Evolutionary conservation across 2,888 invertebrate genomes (phyloP).

Genomic region (Amaurobius ferox): DNA sequence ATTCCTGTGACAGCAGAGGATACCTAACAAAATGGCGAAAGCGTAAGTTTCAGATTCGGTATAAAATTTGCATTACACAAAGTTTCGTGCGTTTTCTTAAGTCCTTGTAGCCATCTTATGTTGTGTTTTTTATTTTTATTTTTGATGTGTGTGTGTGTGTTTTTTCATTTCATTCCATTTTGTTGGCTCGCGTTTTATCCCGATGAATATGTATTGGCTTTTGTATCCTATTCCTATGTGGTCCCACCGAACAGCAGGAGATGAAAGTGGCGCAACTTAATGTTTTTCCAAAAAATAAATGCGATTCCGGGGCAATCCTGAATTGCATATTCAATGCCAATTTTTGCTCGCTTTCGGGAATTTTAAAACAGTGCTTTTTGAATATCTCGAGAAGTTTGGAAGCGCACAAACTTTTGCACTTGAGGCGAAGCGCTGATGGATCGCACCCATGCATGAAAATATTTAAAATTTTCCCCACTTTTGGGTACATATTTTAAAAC

Average conservation of each 20-base stretch:
- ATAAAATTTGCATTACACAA: slow-evolving; percentile 40
- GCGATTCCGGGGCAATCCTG: no score
- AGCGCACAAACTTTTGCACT: no score
- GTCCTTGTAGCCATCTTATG: slow-evolving; percentile 6
- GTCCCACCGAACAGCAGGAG: slow-evolving; percentile 24
- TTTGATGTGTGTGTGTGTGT: background rate
- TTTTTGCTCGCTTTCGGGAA: no score
- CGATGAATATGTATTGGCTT: slow-evolving; percentile 61
- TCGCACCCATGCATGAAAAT: no score
- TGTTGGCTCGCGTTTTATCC: slow-evolving; percentile 41
- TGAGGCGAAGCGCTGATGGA: no score
- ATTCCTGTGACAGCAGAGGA: background rate
- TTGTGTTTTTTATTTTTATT: background rate
- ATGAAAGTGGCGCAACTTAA: slow-evolving; percentile 20
- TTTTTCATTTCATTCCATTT: slow-evolving; percentile 20
- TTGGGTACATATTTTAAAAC: no score
- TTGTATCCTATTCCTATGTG: slow-evolving; percentile 50
- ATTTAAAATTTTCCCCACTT: no score
- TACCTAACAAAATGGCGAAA: background rate
- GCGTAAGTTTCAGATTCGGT: no score
- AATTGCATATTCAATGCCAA: no score
- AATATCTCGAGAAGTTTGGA: no score
- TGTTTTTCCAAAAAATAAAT: slow-evolving; percentile 7
- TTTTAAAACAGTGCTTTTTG: no score
- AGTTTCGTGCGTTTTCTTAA: slow-evolving; percentile 20